These are phyloP conservation scores for Merluccius polli DNA, from an alignment of 2,797 vertebrate species.

Conservation along the genomic window DNA sequence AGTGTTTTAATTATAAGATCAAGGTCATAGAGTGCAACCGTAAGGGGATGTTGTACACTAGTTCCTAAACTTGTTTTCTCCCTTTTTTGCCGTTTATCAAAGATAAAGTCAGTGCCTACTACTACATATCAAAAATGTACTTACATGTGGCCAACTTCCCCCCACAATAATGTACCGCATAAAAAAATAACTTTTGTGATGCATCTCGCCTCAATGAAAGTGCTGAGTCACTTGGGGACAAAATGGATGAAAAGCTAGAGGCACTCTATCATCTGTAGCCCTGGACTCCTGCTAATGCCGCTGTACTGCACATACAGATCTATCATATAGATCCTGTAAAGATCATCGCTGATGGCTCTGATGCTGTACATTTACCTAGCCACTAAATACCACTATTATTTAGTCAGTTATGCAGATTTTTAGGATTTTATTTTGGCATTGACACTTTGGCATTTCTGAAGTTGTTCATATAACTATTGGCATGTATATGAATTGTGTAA, in stretches of 20 bases:
- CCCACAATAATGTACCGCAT: not conserved
- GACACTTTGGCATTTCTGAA: not conserved
- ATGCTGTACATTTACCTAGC: not conserved
- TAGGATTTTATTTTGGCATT: not conserved
- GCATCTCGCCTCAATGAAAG: conserved; percentile 1
- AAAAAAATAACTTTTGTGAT: conserved; percentile 1
- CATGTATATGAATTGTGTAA: no score
- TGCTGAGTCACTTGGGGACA: conserved; percentile 13
- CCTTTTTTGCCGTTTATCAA: not conserved
- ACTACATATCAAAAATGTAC: not conserved
- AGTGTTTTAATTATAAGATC: not conserved
- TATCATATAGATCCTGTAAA: not conserved
- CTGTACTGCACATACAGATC: not conserved
- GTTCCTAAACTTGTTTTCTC: not conserved
- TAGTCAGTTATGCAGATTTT: no score
- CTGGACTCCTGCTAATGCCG: not conserved
- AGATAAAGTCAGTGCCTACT: not conserved
- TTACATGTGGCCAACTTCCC: not conserved
- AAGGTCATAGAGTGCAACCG: not conserved
- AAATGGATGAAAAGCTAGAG: conserved; percentile 2
- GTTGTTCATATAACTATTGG: not conserved
- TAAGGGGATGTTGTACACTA: not conserved
- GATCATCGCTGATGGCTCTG: not conserved
- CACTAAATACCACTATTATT: not conserved
- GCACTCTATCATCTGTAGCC: conserved; percentile 11